These are phyloP conservation scores for Thymelicus sylvestris DNA, from an alignment of 2,888 invertebrate species.

Conservation along the genomic window DNA sequence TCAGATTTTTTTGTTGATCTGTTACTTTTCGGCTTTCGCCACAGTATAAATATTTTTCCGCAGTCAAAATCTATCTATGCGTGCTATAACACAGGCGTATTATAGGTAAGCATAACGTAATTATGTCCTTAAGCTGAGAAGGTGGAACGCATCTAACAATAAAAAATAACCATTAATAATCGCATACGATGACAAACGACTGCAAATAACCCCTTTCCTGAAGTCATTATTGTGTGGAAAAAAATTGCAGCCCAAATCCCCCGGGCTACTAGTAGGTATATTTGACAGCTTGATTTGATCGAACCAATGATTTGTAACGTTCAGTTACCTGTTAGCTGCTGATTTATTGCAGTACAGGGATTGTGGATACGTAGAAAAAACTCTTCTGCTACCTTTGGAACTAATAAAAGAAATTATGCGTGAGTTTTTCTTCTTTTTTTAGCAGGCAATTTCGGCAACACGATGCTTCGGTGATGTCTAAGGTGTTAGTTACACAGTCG, in stretches of 20 bases:
- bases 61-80: too few species aligned
- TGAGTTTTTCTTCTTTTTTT: too few species aligned
- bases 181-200: conserved; percentile 43
- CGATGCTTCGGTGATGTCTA: too few species aligned
- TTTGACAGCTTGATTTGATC: conserved; percentile 49
- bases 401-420: background rate
- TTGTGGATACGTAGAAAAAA: background rate
- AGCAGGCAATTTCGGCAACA: too few species aligned
- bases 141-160: background rate
- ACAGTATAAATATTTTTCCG: too few species aligned
- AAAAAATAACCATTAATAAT: conserved; percentile 13
- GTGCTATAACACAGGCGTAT: too few species aligned
- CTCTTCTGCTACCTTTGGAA: background rate
- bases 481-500: too few species aligned
- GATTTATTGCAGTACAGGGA: conserved; percentile 43
- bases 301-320: conserved; percentile 49
- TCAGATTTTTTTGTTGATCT: too few species aligned
- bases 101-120: background rate
- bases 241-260: conserved; percentile 40
- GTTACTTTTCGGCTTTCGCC: too few species aligned
- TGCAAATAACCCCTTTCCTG: conserved; percentile 45
- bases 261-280: conserved; percentile 38
- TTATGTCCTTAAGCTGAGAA: background rate
- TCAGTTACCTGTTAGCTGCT: conserved; percentile 43
- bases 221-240: conserved; percentile 40